These are phyloP conservation scores for Fabriciana adippe DNA, from an alignment of 2,888 invertebrate species.

Conservation along the genomic window DNA sequence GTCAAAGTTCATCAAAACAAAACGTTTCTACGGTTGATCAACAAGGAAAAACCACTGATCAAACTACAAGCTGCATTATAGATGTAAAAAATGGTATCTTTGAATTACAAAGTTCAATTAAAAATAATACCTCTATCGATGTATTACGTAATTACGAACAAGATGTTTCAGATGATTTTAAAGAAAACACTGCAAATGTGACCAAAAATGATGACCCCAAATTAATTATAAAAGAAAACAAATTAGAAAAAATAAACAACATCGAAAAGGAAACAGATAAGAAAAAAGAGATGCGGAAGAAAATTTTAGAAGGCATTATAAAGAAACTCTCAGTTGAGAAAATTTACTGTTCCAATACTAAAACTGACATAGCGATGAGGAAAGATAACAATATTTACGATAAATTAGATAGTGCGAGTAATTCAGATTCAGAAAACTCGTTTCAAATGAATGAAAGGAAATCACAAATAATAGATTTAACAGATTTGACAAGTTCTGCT, in stretches of 20 bases:
- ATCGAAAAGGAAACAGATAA: not conserved
- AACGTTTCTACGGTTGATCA: too few relatives aligned
- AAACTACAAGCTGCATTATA: too few relatives aligned
- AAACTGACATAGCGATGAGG: slow-evolving; percentile 45
- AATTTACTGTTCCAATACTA: slow-evolving; percentile 38
- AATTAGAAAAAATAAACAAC: not conserved
- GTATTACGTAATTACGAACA: not conserved
- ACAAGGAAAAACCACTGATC: too few relatives aligned
- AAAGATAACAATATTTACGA: slow-evolving; percentile 60
- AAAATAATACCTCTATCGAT: too few relatives aligned
- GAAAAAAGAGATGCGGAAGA: slow-evolving; percentile 27
- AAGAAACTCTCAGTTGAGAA: slow-evolving; percentile 27
- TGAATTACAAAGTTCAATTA: too few relatives aligned
- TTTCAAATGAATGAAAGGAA: slow-evolving; percentile 62
- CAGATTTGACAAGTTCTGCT: slow-evolving; percentile 65
- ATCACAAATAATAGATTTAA: slow-evolving; percentile 66
- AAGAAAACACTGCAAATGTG: not conserved
- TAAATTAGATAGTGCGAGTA: slow-evolving; percentile 70
- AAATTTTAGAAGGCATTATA: slow-evolving; percentile 32
- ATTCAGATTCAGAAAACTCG: slow-evolving; percentile 64
- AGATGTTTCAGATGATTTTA: not conserved
- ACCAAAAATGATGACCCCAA: not conserved
- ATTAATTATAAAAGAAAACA: not conserved
- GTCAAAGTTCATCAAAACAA: too few relatives aligned
- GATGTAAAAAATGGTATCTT: too few relatives aligned